A percentile compares a stretch with the other conserved stretches of the same genome.
These are phyloP conservation scores for Melanotaenia duboulayi DNA, from an alignment of 2,113 vertebrate genomes.

Conservation along the genomic window DNA sequence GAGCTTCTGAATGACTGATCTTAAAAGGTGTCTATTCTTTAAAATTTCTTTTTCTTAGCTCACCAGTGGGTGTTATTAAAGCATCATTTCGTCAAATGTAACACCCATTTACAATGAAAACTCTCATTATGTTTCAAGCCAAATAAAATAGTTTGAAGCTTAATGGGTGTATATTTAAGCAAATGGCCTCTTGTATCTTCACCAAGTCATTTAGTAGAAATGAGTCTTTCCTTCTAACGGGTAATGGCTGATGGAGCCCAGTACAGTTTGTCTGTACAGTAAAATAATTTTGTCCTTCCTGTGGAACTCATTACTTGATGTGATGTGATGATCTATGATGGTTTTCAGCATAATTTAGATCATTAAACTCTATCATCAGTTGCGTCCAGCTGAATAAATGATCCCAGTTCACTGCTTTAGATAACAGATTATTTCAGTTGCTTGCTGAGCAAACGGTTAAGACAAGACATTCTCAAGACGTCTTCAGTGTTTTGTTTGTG, in stretches of 20 bases:
- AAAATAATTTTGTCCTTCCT: background rate
- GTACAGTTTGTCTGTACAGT: background rate
- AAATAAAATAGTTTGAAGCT: background rate
- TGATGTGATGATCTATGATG: background rate
- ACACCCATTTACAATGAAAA: slow-evolving; percentile 27
- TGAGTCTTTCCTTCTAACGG: background rate
- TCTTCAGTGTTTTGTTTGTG: background rate
- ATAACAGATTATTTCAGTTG: too few relatives aligned
- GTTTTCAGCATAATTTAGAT: background rate
- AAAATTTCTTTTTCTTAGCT: slow-evolving; percentile 15
- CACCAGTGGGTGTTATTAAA: slow-evolving; percentile 23
- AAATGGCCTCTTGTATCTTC: background rate
- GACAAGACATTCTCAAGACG: too few relatives aligned
- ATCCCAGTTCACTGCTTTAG: too few relatives aligned
- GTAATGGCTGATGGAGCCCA: background rate
- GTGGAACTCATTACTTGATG: background rate
- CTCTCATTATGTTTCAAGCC: slow-evolving; percentile 6
- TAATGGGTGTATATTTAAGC: background rate
- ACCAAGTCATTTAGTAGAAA: background rate
- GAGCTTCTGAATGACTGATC: slow-evolving; percentile 25
- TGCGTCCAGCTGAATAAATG: too few relatives aligned
- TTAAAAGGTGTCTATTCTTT: background rate
- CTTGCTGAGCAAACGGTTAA: too few relatives aligned
- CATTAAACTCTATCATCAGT: background rate
- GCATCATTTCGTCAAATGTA: slow-evolving; percentile 34